phyloP scores from a whole-genome alignment of 2,888 invertebrate genomes.

The Chalcosyrphus nemorum region DNA sequence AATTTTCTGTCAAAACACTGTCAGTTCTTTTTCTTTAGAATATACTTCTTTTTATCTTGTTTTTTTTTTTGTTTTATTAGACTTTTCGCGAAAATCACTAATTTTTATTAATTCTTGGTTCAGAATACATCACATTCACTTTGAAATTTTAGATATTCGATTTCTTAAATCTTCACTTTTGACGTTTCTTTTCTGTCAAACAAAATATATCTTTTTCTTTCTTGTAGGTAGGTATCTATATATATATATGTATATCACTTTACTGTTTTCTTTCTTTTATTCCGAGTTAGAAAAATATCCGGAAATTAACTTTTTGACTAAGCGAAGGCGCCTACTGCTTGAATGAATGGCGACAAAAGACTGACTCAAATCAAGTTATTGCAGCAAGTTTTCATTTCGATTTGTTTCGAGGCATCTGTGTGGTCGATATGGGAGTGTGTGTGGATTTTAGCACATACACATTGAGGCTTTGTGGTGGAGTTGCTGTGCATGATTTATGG shows the following conservation, averaged over 20 bases:
- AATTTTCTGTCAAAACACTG: slow-evolving; percentile 75
- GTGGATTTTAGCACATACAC: background rate
- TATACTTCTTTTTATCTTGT: slow-evolving; percentile 35
- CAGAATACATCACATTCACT: slow-evolving; percentile 27
- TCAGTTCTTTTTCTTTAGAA: slow-evolving; percentile 11
- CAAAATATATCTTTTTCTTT: slow-evolving; percentile 13
- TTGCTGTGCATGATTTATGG: slow-evolving; percentile 47
- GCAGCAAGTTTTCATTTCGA: slow-evolving; percentile 69
- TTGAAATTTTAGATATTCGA: background rate
- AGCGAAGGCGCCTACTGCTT: slow-evolving; percentile 40
- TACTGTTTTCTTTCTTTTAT: background rate
- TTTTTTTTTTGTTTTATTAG: slow-evolving; percentile 12
- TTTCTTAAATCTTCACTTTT: background rate
- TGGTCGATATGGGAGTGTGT: background rate
- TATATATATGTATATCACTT: background rate
- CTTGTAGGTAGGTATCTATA: too few relatives aligned
- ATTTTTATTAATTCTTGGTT: slow-evolving; percentile 11
- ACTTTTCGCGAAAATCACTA: slow-evolving; percentile 3
- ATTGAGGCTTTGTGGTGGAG: slow-evolving; percentile 5
- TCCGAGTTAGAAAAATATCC: background rate
- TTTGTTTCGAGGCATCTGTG: slow-evolving; percentile 36
- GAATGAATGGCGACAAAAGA: slow-evolving; percentile 63
- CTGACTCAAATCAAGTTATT: slow-evolving; percentile 69
- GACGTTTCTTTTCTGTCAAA: slow-evolving; percentile 3
- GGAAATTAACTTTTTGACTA: background rate